These are phyloP conservation scores for Callyntrura guangdongensis DNA, from an alignment of 2,888 invertebrate species.

Conservation along the genomic window DNA sequence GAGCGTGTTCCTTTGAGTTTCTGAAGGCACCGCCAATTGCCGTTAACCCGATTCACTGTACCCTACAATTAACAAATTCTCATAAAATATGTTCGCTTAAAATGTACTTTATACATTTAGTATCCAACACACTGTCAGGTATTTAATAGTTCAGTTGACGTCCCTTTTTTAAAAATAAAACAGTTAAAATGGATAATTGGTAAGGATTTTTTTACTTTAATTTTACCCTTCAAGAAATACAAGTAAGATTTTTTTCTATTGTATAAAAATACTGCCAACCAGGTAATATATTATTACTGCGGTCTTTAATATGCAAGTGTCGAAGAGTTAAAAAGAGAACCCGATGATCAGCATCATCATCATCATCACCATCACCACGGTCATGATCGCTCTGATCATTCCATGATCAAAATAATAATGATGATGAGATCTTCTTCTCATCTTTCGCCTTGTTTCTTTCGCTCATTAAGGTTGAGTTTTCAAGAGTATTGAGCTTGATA, in stretches of 20 bases:
- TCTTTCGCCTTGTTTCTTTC: constrained; percentile 23
- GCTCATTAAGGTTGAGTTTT: constrained; percentile 58
- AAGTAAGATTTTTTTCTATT: not conserved
- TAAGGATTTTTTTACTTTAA: constrained; percentile 7
- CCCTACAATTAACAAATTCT: no score
- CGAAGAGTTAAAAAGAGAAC: constrained; percentile 29
- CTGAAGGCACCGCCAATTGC: no score
- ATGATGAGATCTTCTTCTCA: constrained; percentile 51
- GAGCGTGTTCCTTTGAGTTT: no score
- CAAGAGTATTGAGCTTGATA: constrained; percentile 62
- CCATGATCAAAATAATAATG: constrained; percentile 54
- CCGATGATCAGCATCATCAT: constrained; percentile 39
- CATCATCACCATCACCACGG: constrained; percentile 15
- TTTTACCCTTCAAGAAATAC: not conserved
- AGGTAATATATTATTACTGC: not conserved
- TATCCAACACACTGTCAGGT: no score
- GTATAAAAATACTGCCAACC: no score
- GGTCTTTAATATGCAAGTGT: constrained; percentile 47
- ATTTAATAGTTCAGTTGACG: not conserved
- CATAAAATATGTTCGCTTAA: no score
- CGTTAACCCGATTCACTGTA: no score
- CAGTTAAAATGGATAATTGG: constrained; percentile 27
- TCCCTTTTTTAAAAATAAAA: not conserved
- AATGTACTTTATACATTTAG: no score
- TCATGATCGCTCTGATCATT: constrained; percentile 12